phyloP scores from a whole-genome alignment of 1,140 invertebrate species.

The Drosophila micromelanica region DNA sequence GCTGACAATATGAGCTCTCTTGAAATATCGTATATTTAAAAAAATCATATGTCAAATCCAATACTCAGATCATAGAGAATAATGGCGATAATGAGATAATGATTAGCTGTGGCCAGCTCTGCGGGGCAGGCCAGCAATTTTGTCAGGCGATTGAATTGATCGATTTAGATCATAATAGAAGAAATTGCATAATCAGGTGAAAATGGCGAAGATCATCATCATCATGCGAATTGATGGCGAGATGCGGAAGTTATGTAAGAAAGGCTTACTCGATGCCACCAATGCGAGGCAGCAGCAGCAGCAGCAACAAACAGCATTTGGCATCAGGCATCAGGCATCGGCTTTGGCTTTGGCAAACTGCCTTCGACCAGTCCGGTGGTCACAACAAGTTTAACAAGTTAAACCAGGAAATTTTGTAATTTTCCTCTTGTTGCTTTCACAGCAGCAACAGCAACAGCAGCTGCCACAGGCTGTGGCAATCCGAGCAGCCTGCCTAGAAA shows the following conservation, averaged over 20 bases:
- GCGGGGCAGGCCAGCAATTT: not conserved
- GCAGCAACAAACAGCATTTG: not conserved
- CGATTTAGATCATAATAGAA: constrained; percentile 27
- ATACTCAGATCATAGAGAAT: not conserved
- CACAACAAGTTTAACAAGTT: constrained; percentile 78
- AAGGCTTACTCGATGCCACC: constrained; percentile 46
- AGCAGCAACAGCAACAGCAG: constrained; percentile 15
- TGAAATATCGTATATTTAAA: too few relatives aligned
- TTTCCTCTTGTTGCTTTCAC: constrained; percentile 55
- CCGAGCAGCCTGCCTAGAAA: constrained; percentile 37
- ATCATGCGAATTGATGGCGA: constrained; percentile 63
- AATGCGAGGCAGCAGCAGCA: constrained; percentile 10
- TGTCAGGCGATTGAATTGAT: not conserved
- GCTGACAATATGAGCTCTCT: too few relatives aligned
- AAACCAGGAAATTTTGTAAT: constrained; percentile 80
- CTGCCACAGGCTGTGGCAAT: constrained; percentile 23
- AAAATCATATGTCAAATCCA: not conserved
- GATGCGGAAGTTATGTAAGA: constrained; percentile 76
- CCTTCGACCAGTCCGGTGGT: constrained; percentile 19
- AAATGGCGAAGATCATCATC: constrained; percentile 63
- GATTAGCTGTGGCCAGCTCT: not conserved
- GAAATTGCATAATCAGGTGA: constrained; percentile 61
- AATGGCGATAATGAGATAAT: constrained; percentile 4
- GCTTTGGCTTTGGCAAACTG: constrained; percentile 2
- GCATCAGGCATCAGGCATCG: not conserved